phyloP scores from a whole-genome alignment of 2,888 invertebrate genomes.

The Amphipoea lucens region DNA sequence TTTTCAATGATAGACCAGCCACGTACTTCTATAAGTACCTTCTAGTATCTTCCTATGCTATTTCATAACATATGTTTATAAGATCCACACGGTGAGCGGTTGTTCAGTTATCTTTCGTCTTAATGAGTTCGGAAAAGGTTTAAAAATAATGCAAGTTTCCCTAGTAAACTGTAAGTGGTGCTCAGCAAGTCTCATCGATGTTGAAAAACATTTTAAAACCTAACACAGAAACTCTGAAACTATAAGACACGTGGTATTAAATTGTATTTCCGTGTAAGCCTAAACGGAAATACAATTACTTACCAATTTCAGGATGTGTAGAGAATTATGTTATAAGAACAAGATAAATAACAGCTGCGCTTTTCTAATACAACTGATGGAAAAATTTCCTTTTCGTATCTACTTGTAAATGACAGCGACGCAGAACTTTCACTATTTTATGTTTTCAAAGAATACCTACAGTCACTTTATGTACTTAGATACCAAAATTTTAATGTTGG shows the following conservation, averaged over 20 bases:
- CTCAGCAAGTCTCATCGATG: not conserved
- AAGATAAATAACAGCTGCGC: slow-evolving; percentile 28
- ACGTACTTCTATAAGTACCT: not conserved
- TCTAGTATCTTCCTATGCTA: not conserved
- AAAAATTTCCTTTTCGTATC: slow-evolving; percentile 38
- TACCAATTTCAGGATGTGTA: slow-evolving; percentile 11
- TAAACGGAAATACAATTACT: slow-evolving; percentile 9
- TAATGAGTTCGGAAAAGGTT: not conserved
- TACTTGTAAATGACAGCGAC: slow-evolving; percentile 35
- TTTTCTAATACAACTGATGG: slow-evolving; percentile 32
- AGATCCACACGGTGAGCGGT: not conserved
- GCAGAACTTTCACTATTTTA: slow-evolving; percentile 49
- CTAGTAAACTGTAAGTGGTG: not conserved
- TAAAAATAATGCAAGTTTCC: not conserved
- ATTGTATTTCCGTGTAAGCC: slow-evolving; percentile 12
- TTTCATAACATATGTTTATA: not conserved
- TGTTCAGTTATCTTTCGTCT: slow-evolving; percentile 19
- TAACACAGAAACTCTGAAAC: not conserved
- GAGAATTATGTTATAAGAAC: not conserved
- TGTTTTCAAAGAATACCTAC: slow-evolving; percentile 36
- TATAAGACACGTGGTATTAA: not conserved
- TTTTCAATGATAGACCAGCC: not conserved
- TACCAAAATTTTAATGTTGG: slow-evolving; percentile 3
- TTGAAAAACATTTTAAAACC: not conserved
- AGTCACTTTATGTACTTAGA: not conserved